Percentiles rank a stretch among this genome's conserved stretches.
These are phyloP conservation scores for Mythimna pallens DNA, from an alignment of 2,888 invertebrate species.

Conservation along the genomic window DNA sequence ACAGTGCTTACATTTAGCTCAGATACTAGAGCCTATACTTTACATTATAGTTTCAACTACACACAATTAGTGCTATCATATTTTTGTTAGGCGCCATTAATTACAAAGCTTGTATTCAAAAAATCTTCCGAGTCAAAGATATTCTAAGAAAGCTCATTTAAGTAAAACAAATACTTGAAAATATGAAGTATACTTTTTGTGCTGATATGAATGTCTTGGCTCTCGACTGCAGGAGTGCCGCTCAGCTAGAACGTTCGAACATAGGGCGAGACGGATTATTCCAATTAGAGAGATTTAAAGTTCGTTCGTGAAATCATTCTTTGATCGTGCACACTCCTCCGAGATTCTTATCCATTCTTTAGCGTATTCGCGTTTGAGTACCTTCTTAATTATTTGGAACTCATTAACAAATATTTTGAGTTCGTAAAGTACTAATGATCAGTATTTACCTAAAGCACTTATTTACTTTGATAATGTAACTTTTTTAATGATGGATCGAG, in stretches of 20 bases:
- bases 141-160: constrained; percentile 11
- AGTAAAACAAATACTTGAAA: constrained; percentile 24
- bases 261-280: constrained; percentile 78
- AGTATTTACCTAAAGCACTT: constrained; percentile 40
- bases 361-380: constrained; percentile 61
- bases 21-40: constrained; percentile 3
- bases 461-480: constrained; percentile 50
- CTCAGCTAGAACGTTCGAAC: constrained; percentile 63
- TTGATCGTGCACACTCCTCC: constrained; percentile 71
- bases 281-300: constrained; percentile 85
- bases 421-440: constrained; percentile 61
- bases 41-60: background rate
- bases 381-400: constrained; percentile 66
- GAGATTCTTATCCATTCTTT: constrained; percentile 68
- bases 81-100: constrained; percentile 33
- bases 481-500: constrained; percentile 51
- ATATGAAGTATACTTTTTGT: constrained; percentile 45
- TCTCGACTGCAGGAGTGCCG: constrained; percentile 68
- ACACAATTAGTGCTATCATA: constrained; percentile 19
- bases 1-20: background rate
- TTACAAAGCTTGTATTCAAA: background rate
- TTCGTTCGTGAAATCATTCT: constrained; percentile 75
- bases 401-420: constrained; percentile 62
- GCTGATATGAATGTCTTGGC: constrained; percentile 66
- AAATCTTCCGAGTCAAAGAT: background rate